phyloP scores from a whole-genome alignment of 2,113 vertebrate species.

The Anseranas semipalmata region DNA sequence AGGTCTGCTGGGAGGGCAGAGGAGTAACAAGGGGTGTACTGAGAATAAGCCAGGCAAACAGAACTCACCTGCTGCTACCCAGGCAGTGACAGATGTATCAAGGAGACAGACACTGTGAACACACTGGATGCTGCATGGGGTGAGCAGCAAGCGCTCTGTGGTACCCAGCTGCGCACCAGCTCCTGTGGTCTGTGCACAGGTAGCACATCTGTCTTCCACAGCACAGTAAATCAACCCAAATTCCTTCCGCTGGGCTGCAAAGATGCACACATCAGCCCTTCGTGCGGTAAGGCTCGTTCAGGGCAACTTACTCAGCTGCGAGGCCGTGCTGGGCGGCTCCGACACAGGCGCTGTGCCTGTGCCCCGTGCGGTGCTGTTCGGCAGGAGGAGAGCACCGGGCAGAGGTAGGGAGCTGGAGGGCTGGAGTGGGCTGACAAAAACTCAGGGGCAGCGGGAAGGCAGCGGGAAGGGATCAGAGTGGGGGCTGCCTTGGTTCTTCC shows the following conservation, averaged over 20 bases:
- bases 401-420: neutral
- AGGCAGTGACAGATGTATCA: neutral
- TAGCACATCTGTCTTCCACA: neutral
- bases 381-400: neutral
- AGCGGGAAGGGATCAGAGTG: accelerated
- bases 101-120: neutral
- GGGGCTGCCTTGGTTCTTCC: neutral
- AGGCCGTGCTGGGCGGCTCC: neutral
- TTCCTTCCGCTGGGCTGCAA: neutral
- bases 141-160: neutral
- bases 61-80: neutral
- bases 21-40: neutral
- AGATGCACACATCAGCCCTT: neutral
- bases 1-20: neutral
- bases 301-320: neutral
- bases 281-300: neutral
- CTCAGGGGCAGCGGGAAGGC: neutral
- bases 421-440: neutral
- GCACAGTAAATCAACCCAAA: neutral
- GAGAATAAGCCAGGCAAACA: neutral
- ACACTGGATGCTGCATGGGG: neutral
- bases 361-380: accelerated
- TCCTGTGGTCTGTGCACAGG: neutral
- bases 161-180: neutral
- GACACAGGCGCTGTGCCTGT: neutral